Base-by-base conservation (phyloP, 2,797 vertebrate species). In the Caiman crocodilus region DNA sequence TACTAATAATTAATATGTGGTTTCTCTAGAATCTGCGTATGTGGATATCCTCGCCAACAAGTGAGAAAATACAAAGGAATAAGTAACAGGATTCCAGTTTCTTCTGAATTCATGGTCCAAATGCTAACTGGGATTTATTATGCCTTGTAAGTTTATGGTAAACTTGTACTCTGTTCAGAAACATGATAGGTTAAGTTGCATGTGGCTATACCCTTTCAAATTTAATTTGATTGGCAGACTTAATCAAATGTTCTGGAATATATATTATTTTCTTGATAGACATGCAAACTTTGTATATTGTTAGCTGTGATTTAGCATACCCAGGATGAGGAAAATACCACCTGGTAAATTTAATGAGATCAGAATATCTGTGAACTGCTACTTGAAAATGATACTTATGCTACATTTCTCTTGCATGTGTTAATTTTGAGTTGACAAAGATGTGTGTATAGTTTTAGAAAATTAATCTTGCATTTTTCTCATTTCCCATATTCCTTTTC, bases 61-160 rank as follows among this genome's bases (percentile, higher is more conserved):
- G 97, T 99, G 84, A 98, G 99, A 87, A 98, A 99, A 91, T 99
- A 99, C 96, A 99, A 98, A 98, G 99, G 99, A 94, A 97, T 99
- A 93, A 99, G 96, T 95, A 97, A 97, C 12, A 98, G 99, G 81
- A 98, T 99, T 98, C 99, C 98, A 2, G 98, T 99, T 94, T 99
- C 99, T 8, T 98, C 99, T 10, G 99, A 99, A 96, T 99, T 99
- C 98, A 98, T 99, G 98, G 99, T 99, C 77, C 99, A 99, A 85
- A 98, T 99, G 98, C 98, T 99, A 95, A 99, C 99, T 6, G 99
- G 99, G 89, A 99, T 99, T 97, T 99, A 99, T 98, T 99, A 99
- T 86, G 98, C 99, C n/a, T 98, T 99, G 99, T 99, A 98, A 99
- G 99, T 98, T 85, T 91, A 83, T 32, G 80, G 85, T 86, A 42